Evolutionary conservation across 2,113 vertebrate genomes (phyloP).

Genomic region (Ctenodactylus gundi): DNA sequence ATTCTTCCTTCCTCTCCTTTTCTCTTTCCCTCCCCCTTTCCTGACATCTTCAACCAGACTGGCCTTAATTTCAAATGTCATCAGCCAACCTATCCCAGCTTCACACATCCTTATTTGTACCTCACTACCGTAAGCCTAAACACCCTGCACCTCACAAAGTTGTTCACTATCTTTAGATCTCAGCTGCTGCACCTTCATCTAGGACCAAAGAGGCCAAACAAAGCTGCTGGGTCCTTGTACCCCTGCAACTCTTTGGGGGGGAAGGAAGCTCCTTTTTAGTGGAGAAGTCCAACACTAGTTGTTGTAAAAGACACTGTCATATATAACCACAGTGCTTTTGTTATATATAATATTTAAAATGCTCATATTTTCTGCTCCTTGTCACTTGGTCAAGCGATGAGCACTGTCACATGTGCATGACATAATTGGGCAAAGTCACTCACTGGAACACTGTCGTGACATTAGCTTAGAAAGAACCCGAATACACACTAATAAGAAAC

Average conservation of each 20-base stretch:
- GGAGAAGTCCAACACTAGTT: neutral
- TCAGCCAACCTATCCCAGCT: neutral
- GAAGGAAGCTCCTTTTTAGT: neutral
- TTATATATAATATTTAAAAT: neutral
- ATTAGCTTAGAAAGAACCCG: neutral
- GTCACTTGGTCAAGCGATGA: neutral
- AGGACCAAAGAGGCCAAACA: neutral
- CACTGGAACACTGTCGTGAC: neutral
- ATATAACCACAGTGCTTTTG: neutral
- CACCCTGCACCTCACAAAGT: neutral
- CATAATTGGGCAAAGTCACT: neutral
- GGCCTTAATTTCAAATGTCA: neutral
- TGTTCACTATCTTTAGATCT: neutral
- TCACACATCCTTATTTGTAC: neutral
- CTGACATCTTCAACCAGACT: neutral
- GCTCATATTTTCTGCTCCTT: neutral
- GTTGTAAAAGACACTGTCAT: neutral
- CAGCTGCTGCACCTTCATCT: neutral
- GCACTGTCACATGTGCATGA: neutral
- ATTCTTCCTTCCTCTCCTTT: no score
- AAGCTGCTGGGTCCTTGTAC: neutral
- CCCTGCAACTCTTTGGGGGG: neutral
- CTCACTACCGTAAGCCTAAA: neutral
- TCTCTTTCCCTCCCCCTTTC: neutral
- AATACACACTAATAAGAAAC: neutral